Evolutionary conservation across 2,888 invertebrate species (phyloP).

Genomic region (Hecatera dysodea): DNA sequence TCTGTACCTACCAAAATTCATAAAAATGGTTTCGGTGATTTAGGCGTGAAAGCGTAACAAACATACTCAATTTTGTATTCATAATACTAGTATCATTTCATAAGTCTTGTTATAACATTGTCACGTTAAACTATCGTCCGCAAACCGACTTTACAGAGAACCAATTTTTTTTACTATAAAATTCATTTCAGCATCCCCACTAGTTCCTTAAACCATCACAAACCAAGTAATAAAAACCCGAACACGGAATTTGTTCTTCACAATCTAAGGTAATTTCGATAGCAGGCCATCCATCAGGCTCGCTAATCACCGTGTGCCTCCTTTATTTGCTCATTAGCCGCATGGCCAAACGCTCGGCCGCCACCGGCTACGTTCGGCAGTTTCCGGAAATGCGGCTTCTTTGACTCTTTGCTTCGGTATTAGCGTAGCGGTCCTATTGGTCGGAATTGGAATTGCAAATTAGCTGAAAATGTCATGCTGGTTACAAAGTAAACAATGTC

Average conservation of each 20-base stretch:
- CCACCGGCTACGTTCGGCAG: slow-evolving; percentile 46
- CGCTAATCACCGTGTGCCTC: slow-evolving; percentile 59
- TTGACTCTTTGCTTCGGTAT: slow-evolving; percentile 48
- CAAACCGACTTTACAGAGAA: too few species aligned
- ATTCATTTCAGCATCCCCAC: neutral
- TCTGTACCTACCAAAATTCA: too few species aligned
- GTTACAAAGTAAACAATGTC: slow-evolving; percentile 10
- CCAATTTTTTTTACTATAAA: too few species aligned
- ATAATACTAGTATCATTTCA: too few species aligned
- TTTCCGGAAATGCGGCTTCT: slow-evolving; percentile 49
- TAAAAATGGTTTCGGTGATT: too few species aligned
- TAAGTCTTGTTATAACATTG: too few species aligned
- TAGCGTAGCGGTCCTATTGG: slow-evolving; percentile 36
- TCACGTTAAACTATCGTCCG: too few species aligned
- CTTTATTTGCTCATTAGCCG: slow-evolving; percentile 66
- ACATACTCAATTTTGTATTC: too few species aligned
- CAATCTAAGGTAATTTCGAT: slow-evolving; percentile 57
- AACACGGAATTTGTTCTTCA: slow-evolving; percentile 29
- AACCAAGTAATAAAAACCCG: slow-evolving; percentile 15
- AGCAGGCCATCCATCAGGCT: slow-evolving; percentile 57
- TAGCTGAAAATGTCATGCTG: slow-evolving; percentile 38
- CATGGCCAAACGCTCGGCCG: slow-evolving; percentile 36
- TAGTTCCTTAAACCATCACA: neutral
- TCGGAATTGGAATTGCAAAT: slow-evolving; percentile 51
- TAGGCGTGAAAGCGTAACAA: too few species aligned